A percentile compares a stretch with the other conserved stretches of the same genome.
These are phyloP conservation scores for Lepidurus arcticus DNA, from an alignment of 1,140 invertebrate genomes.

Conservation along the genomic window DNA sequence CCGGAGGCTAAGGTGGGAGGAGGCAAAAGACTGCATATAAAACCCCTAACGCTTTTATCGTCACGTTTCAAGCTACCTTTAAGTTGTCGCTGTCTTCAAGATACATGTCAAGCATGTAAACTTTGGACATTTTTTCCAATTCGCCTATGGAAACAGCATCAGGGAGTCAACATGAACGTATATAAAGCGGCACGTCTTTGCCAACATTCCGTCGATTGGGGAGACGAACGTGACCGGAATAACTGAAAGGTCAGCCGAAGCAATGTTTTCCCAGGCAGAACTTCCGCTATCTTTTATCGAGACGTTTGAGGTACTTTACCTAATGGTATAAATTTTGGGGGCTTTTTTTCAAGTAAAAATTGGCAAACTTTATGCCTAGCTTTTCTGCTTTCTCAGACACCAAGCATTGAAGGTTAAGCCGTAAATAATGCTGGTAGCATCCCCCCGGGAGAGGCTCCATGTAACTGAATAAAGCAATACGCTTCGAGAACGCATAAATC, in stretches of 20 bases:
- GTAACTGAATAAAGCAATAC: no score
- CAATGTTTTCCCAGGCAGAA: neutral
- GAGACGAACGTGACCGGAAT: neutral
- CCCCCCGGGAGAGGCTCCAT: no score
- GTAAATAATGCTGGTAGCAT: no score
- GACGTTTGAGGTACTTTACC: neutral
- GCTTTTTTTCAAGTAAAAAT: neutral
- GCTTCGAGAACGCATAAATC: no score
- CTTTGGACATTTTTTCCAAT: constrained; percentile 2
- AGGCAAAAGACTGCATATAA: neutral
- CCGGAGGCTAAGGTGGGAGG: neutral
- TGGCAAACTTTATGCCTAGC: neutral
- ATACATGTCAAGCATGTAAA: constrained; percentile 22
- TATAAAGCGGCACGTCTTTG: neutral
- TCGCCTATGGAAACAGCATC: neutral
- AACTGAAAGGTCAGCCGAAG: neutral
- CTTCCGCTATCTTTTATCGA: constrained; percentile 15
- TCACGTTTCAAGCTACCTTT: neutral
- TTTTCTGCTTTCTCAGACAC: no score
- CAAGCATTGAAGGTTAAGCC: no score
- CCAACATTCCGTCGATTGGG: neutral
- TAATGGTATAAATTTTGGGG: neutral
- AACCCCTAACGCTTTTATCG: neutral
- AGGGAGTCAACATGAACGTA: neutral
- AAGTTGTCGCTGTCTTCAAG: constrained; percentile 5